These are phyloP conservation scores for Diarsia rubi DNA, from an alignment of 2,888 invertebrate species.

Conservation along the genomic window DNA sequence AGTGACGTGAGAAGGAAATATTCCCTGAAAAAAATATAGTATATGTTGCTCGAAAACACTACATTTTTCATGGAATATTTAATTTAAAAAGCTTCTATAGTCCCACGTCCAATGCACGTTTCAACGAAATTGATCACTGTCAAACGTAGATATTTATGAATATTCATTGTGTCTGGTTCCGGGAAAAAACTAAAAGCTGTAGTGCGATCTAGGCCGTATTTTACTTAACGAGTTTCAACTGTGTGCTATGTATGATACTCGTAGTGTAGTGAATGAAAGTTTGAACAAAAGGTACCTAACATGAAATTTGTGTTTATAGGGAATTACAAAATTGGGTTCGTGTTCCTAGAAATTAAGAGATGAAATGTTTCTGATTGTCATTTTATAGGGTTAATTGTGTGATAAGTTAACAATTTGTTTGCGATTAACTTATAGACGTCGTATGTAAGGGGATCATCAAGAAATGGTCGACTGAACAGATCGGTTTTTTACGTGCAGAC, in stretches of 20 bases:
- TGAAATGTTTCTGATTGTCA: no score
- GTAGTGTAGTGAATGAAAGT: neutral
- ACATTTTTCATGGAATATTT: conserved; percentile 14
- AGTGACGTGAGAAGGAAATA: neutral
- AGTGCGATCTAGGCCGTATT: neutral
- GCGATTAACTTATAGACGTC: neutral
- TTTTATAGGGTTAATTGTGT: no score
- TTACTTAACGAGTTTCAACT: neutral
- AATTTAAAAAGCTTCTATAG: neutral
- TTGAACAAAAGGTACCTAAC: neutral
- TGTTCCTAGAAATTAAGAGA: no score
- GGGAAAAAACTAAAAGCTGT: conserved; percentile 19
- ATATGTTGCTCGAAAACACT: neutral
- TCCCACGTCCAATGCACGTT: conserved; percentile 4
- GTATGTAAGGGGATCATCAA: neutral
- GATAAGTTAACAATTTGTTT: neutral
- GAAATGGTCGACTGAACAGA: neutral
- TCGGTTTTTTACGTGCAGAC: neutral
- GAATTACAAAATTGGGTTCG: no score
- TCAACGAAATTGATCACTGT: conserved; percentile 28
- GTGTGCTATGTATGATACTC: neutral
- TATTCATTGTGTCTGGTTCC: conserved; percentile 33
- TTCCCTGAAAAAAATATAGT: no score
- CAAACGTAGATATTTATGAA: conserved; percentile 39
- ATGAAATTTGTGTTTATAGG: no score